These are phyloP conservation scores for Empidonax alnorum DNA, from an alignment of 2,113 vertebrate species.

Conservation along the genomic window DNA sequence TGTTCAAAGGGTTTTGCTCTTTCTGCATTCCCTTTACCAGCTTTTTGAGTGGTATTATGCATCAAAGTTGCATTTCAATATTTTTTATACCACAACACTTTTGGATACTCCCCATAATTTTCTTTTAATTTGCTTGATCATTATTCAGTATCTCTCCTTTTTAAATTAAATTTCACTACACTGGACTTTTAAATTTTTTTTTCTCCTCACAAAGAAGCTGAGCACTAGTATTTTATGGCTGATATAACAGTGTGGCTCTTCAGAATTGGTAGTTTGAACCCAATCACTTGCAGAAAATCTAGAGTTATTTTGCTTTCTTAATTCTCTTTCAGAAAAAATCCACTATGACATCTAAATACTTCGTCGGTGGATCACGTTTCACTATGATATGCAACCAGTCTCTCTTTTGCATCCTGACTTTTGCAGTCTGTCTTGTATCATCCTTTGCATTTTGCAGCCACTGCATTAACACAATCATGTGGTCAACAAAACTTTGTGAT, in stretches of 20 bases:
- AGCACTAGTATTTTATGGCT: neutral
- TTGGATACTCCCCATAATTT: neutral
- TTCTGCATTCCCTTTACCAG: neutral
- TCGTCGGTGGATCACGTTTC: neutral
- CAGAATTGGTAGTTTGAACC: neutral
- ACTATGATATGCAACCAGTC: neutral
- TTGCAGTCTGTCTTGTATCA: neutral
- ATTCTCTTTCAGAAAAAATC: neutral
- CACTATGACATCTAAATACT: neutral
- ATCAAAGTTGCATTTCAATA: neutral
- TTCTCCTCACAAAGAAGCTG: neutral
- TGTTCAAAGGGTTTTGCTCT: neutral
- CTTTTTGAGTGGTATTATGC: neutral
- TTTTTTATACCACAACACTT: neutral
- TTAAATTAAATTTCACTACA: neutral
- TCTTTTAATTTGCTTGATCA: neutral
- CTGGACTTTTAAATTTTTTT: neutral
- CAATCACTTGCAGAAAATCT: neutral
- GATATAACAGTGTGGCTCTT: neutral
- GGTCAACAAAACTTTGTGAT: neutral
- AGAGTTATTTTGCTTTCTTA: neutral
- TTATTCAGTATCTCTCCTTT: neutral
- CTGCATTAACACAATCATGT: accelerated
- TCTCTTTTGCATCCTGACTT: neutral
- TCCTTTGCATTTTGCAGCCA: neutral